These are phyloP conservation scores for Gymnodraco acuticeps DNA, from an alignment of 2,797 vertebrate species.

Conservation along the genomic window DNA sequence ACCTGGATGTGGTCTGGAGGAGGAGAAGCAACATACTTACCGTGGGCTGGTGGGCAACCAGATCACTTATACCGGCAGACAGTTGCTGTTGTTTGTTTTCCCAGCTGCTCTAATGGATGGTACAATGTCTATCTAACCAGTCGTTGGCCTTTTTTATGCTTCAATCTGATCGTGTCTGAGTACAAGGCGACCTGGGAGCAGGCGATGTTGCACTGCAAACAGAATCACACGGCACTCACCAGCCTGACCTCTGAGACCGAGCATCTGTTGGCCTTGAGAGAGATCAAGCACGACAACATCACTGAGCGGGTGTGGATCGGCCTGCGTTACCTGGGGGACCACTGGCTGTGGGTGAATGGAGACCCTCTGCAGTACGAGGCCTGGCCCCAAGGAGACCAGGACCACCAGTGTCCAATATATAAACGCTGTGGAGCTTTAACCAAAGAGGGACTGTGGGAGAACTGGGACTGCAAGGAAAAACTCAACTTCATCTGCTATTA, in stretches of 20 bases:
- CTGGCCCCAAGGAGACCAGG: slow-evolving; percentile 24
- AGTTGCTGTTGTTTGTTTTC: neutral
- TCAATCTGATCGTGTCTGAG: slow-evolving; percentile 4
- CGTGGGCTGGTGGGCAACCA: accelerated
- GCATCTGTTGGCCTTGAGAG: neutral
- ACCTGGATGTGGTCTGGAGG: slow-evolving; percentile 49
- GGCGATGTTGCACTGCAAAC: neutral
- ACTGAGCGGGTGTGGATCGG: slow-evolving; percentile 65
- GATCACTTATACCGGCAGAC: accelerated
- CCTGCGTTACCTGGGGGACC: slow-evolving; percentile 54
- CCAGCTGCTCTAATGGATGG: accelerated
- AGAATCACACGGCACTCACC: neutral
- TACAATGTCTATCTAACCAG: accelerated
- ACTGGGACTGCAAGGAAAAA: slow-evolving; percentile 34
- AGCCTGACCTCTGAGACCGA: slow-evolving; percentile 29
- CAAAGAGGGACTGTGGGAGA: slow-evolving; percentile 34
- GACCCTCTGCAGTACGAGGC: slow-evolving; percentile 17
- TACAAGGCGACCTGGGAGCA: slow-evolving; percentile 2
- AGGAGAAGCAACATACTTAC: neutral
- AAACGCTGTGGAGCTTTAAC: slow-evolving; percentile 50
- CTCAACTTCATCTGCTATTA: slow-evolving; percentile 58
- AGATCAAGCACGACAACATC: neutral
- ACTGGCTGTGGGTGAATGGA: slow-evolving; percentile 67
- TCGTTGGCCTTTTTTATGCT: slow-evolving; percentile 16
- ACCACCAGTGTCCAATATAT: slow-evolving; percentile 40